Conservation (phyloP, 2,113 vertebrate genomes). For the Rattus norvegicus region DNA sequence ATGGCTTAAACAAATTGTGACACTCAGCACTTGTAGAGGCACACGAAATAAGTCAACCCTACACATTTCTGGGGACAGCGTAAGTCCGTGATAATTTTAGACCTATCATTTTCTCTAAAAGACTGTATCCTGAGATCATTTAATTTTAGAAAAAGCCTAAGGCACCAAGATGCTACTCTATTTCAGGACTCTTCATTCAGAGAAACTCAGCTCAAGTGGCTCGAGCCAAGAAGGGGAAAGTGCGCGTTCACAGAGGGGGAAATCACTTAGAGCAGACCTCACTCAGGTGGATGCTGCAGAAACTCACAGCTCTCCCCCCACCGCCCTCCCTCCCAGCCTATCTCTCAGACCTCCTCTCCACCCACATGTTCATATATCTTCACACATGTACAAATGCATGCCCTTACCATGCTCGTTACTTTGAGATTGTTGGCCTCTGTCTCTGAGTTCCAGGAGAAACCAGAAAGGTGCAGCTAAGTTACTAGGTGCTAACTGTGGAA, state of each 20-base stretch:
- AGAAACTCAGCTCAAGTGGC: conserved; percentile 18
- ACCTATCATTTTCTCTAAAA: conserved; percentile 31
- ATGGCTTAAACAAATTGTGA: neutral
- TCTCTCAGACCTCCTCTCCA: too few species aligned
- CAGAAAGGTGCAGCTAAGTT: neutral
- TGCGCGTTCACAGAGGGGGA: neutral
- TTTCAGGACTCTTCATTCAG: conserved; percentile 31
- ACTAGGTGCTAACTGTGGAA: neutral
- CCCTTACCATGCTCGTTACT: neutral
- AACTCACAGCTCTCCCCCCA: neutral
- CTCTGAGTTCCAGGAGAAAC: neutral
- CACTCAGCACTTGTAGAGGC: neutral
- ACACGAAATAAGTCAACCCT: neutral
- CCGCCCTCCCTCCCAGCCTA: too few species aligned
- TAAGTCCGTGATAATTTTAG: neutral
- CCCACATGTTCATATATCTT: too few species aligned
- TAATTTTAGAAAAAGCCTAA: conserved; percentile 30
- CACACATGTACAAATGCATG: neutral
- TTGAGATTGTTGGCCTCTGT: neutral
- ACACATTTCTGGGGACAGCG: neutral
- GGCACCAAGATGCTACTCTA: conserved; percentile 20
- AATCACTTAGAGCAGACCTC: neutral
- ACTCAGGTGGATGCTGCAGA: neutral
- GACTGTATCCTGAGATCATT: neutral
- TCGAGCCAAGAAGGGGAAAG: conserved; percentile 34